Evolutionary conservation across 1,140 invertebrate species (phyloP).

Genomic region (Harlomillsia oculata): DNA sequence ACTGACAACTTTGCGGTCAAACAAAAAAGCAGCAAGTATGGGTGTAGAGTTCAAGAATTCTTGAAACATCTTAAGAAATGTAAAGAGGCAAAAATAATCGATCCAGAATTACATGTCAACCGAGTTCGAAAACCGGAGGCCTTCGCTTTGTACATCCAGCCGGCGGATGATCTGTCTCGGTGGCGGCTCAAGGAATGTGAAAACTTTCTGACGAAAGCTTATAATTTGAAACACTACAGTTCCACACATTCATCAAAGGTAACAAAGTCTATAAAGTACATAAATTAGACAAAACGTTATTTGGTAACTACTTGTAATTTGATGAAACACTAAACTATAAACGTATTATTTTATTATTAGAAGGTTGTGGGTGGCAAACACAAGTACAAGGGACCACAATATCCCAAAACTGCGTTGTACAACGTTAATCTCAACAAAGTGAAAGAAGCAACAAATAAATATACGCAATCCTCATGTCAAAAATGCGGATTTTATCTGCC

Average conservation of each 20-base stretch:
- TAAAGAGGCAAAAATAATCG: not conserved
- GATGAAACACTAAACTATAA: not conserved
- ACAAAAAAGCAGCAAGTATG: not conserved
- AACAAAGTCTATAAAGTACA: not conserved
- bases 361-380: no score
- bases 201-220: not conserved
- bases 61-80: slow-evolving; percentile 15
- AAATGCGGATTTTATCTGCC: no score
- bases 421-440: no score
- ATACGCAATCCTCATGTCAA: no score
- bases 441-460: no score
- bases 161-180: slow-evolving; percentile 6
- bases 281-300: not conserved
- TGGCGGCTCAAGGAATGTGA: not conserved
- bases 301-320: not conserved
- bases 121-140: not conserved
- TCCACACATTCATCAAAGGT: not conserved
- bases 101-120: slow-evolving; percentile 3
- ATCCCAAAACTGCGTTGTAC: no score
- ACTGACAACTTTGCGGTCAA: not conserved
- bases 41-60: not conserved
- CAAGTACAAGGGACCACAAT: no score
- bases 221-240: not conserved
- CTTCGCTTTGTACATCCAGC: slow-evolving; percentile 17
- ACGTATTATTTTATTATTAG: not conserved